Conservation (phyloP, 2,888 invertebrate genomes). For the Tetragnatha montana region DNA sequence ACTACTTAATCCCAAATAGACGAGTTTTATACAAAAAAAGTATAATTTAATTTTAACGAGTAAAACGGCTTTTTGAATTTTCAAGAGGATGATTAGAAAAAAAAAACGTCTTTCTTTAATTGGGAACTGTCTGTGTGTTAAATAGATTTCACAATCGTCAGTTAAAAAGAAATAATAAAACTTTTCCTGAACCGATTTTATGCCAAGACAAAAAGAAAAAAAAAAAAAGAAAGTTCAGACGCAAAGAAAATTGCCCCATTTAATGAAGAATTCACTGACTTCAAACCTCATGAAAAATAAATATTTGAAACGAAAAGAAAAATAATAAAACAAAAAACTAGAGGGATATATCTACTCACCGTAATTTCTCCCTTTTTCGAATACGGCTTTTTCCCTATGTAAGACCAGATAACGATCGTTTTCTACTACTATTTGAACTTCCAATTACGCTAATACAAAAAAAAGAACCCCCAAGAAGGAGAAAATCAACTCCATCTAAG, state of each 20-base stretch:
- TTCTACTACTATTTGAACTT: conserved; percentile 43
- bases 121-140: not conserved
- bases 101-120: not conserved
- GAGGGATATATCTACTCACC: not conserved
- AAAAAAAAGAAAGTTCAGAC: not conserved
- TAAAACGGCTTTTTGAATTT: not conserved
- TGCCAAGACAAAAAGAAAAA: not conserved
- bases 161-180: not conserved
- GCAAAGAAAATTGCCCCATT: not conserved
- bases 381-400: not conserved
- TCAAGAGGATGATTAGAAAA: not conserved
- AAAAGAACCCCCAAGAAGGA: conserved; percentile 3
- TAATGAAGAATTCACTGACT: not conserved
- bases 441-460: conserved; percentile 46
- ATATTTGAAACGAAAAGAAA: conserved; percentile 1
- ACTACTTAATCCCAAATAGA: too few species aligned
- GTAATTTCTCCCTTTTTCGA: conserved; percentile 14
- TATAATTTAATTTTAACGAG: not conserved
- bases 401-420: conserved; percentile 47
- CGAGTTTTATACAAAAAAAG: too few species aligned
- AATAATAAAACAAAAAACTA: not conserved
- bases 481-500: conserved; percentile 16
- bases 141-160: not conserved
- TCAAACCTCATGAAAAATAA: not conserved
- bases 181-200: not conserved